These are phyloP conservation scores for Eilema caniola DNA, from an alignment of 2,888 invertebrate species.

Conservation along the genomic window DNA sequence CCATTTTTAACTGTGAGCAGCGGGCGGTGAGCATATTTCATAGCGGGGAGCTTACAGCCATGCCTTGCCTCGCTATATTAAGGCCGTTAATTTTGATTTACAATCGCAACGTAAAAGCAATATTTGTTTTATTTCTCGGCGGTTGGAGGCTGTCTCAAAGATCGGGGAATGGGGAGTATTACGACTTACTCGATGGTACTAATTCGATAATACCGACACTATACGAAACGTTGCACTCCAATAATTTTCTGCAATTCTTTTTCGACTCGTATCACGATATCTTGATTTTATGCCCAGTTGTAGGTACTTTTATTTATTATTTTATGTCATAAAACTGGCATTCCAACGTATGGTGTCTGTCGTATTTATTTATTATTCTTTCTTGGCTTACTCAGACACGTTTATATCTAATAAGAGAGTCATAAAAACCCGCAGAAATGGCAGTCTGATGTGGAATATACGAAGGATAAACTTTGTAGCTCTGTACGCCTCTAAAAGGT, in stretches of 20 bases:
- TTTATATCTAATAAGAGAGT: constrained; percentile 72
- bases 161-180: constrained; percentile 76
- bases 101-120: constrained; percentile 85
- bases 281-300: constrained; percentile 46
- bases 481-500: constrained; percentile 64
- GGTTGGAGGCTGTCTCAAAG: constrained; percentile 74
- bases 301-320: constrained; percentile 48
- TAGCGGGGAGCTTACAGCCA: constrained; percentile 83
- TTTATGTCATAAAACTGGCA: constrained; percentile 46
- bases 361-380: constrained; percentile 59
- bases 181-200: constrained; percentile 70
- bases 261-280: constrained; percentile 40
- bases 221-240: constrained; percentile 70
- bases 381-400: constrained; percentile 58
- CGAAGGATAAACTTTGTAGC: constrained; percentile 68
- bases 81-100: constrained; percentile 87
- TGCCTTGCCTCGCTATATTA: constrained; percentile 82
- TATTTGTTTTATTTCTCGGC: constrained; percentile 85
- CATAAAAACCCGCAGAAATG: constrained; percentile 70
- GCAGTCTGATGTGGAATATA: constrained; percentile 68
- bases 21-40: constrained; percentile 85
- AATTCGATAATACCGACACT: constrained; percentile 80
- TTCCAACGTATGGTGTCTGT: constrained; percentile 29
- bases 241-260: constrained; percentile 61
- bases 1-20: constrained; percentile 85